Conservation (phyloP, 2,113 vertebrate genomes). For the Channa maculata region DNA sequence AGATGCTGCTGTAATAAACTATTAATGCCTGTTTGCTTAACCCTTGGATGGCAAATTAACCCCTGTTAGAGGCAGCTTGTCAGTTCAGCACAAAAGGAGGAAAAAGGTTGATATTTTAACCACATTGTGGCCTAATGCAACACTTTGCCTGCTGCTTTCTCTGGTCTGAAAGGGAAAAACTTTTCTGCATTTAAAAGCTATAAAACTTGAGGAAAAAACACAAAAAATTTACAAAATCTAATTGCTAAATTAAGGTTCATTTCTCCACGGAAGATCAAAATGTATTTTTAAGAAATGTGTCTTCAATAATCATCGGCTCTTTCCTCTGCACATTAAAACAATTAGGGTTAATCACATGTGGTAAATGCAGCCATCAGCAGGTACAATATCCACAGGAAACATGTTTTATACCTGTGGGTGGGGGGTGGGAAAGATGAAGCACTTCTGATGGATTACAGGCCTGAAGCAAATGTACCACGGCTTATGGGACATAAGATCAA, state of each 20-base stretch:
- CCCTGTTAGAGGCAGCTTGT: constrained; percentile 88
- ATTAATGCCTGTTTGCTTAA: constrained; percentile 88
- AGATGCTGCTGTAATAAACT: constrained; percentile 47
- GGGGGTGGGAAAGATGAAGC: constrained; percentile 36
- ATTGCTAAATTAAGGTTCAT: too few species aligned
- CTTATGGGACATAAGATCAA: constrained; percentile 72
- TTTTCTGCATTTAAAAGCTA: neutral
- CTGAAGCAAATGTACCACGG: constrained; percentile 20
- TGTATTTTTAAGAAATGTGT: too few species aligned
- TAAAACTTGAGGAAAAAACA: neutral
- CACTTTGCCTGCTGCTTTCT: neutral
- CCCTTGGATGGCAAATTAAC: constrained; percentile 90
- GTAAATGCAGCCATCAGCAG: constrained; percentile 42
- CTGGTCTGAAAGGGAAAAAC: neutral
- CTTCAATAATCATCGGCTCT: neutral
- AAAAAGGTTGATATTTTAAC: constrained; percentile 59
- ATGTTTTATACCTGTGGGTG: constrained; percentile 34
- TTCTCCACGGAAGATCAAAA: too few species aligned
- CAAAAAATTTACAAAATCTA: neutral
- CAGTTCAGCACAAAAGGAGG: constrained; percentile 79
- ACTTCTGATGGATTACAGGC: constrained; percentile 60
- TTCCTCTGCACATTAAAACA: constrained; percentile 9
- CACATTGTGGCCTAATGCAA: constrained; percentile 28
- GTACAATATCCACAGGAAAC: constrained; percentile 48
- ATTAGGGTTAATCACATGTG: constrained; percentile 37